These are phyloP conservation scores for Rhegmatorhina hoffmannsi DNA, from an alignment of 2,113 vertebrate genomes.

Conservation along the genomic window DNA sequence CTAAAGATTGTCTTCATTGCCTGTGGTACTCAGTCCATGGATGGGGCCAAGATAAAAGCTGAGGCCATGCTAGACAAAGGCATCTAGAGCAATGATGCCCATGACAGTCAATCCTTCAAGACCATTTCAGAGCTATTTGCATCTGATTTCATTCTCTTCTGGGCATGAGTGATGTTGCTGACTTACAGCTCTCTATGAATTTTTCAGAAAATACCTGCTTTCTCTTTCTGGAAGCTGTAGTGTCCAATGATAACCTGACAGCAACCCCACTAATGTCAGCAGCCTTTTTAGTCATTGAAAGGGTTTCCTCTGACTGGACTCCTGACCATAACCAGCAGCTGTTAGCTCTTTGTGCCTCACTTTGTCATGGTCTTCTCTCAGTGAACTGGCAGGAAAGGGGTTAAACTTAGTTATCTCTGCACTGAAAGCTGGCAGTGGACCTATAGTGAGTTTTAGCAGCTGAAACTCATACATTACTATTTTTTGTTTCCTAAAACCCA, in stretches of 20 bases:
- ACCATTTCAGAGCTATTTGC: not conserved
- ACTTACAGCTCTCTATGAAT: not conserved
- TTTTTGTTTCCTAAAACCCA: not conserved
- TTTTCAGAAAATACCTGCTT: not conserved
- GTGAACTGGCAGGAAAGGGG: not conserved
- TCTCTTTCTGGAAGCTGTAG: not conserved
- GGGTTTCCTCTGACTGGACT: not conserved
- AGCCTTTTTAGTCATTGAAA: not conserved
- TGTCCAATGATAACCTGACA: not conserved
- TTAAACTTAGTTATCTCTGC: not conserved
- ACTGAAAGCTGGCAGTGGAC: not conserved
- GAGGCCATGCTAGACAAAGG: not conserved
- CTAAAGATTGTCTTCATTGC: not conserved
- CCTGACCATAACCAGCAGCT: not conserved
- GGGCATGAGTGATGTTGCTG: not conserved
- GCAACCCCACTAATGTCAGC: not conserved
- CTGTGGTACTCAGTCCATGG: not conserved
- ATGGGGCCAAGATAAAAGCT: not conserved
- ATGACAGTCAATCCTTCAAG: not conserved
- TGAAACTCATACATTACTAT: not conserved
- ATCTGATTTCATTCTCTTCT: not conserved
- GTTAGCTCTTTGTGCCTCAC: not conserved
- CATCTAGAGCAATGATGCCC: not conserved
- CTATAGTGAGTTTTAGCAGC: not conserved
- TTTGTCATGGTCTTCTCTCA: not conserved